Percentiles rank a stretch among this genome's conserved stretches.
These are phyloP conservation scores for Phocoena sinus DNA, from an alignment of 2,113 vertebrate genomes.

Conservation along the genomic window DNA sequence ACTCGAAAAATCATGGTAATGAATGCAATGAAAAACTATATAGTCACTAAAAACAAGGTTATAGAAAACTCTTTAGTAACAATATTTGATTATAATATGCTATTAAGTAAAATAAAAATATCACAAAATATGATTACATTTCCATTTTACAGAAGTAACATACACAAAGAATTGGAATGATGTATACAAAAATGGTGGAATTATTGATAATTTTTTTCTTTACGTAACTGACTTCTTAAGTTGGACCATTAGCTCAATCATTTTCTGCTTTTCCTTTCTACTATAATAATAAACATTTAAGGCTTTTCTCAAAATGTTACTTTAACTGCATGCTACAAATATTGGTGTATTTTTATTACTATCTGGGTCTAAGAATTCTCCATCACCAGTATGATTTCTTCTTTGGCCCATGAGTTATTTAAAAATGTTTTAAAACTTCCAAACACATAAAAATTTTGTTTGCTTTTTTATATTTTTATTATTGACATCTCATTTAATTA, in stretches of 20 bases:
- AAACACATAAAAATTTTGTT: background rate
- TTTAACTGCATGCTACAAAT: background rate
- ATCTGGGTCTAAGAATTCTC: background rate
- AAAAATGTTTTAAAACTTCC: background rate
- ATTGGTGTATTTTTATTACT: slow-evolving; percentile 11
- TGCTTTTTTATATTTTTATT: background rate
- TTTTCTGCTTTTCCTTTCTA: background rate
- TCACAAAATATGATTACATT: slow-evolving; percentile 19
- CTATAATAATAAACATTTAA: slow-evolving; percentile 4
- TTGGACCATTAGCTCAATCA: background rate
- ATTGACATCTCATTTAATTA: background rate
- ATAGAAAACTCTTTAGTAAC: background rate
- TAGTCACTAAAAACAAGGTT: background rate
- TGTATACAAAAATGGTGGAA: background rate
- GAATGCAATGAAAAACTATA: background rate
- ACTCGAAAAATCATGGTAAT: background rate
- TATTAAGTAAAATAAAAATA: background rate
- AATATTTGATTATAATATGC: background rate
- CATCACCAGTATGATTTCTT: background rate
- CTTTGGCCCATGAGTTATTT: background rate
- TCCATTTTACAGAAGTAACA: slow-evolving; percentile 25
- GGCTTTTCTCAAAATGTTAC: background rate
- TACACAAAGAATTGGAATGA: background rate
- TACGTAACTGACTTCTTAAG: background rate
- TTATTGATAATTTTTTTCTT: slow-evolving; percentile 6